A percentile compares a stretch with the other conserved stretches of the same genome.
Conservation (phyloP, 2,113 vertebrate genomes). For the Gymnocephalus cernua region DNA sequence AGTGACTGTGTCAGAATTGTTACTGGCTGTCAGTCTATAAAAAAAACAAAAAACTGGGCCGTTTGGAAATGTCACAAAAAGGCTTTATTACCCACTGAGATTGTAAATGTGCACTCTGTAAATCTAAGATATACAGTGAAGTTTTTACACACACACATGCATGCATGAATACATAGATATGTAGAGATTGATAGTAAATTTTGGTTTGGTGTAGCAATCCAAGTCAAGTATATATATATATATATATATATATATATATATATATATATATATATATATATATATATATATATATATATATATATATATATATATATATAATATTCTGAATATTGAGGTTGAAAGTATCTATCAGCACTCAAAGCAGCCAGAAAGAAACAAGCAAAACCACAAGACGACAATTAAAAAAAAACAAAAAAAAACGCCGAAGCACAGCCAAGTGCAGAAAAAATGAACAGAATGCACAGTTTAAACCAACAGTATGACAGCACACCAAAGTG, state of each 20-base stretch:
- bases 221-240: too few species aligned
- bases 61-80: constrained; percentile 67
- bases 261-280: too few species aligned
- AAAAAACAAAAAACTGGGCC: constrained; percentile 40
- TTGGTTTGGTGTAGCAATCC: constrained; percentile 4
- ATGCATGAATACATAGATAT: background rate
- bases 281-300: too few species aligned
- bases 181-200: constrained; percentile 1
- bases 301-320: too few species aligned
- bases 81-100: constrained; percentile 38
- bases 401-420: constrained; percentile 15
- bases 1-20: constrained; percentile 62
- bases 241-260: too few species aligned
- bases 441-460: background rate
- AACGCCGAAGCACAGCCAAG: background rate
- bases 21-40: constrained; percentile 61
- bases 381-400: constrained; percentile 6
- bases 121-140: background rate
- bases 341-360: background rate
- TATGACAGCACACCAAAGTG: too few species aligned
- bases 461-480: constrained; percentile 14
- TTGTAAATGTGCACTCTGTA: constrained; percentile 32
- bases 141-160: background rate
- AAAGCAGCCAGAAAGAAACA: constrained; percentile 19
- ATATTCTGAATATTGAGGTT: constrained; percentile 8